These are phyloP conservation scores for Mormyrus hasselquistii DNA, from an alignment of 2,797 vertebrate species.

Conservation along the genomic window DNA sequence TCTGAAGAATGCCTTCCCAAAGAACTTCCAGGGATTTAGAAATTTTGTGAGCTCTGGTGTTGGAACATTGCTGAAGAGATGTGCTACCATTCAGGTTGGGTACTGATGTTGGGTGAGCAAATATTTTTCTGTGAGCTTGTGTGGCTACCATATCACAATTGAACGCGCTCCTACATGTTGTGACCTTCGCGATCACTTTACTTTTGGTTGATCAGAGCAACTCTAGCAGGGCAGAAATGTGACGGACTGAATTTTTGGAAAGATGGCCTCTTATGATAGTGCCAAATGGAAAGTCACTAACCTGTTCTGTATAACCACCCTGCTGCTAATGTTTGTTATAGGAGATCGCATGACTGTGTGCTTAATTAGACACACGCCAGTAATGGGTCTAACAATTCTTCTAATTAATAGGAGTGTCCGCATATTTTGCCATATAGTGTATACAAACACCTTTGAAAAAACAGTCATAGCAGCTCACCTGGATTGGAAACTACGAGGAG, in stretches of 20 bases:
- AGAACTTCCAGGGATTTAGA: not conserved
- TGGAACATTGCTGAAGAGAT: not conserved
- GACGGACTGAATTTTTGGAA: not conserved
- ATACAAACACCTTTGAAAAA: not conserved
- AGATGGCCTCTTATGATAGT: not conserved
- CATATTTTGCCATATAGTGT: not conserved
- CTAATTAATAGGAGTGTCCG: not conserved
- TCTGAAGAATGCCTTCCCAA: not conserved
- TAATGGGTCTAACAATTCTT: not conserved
- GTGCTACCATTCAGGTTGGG: not conserved
- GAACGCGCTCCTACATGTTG: not conserved
- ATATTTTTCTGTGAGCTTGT: not conserved
- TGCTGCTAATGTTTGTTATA: not conserved
- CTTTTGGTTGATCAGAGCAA: not conserved
- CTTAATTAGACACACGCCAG: not conserved
- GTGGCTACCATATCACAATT: not conserved
- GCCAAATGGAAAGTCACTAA: not conserved
- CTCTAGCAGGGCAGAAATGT: not conserved
- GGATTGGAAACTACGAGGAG: constrained; percentile 32
- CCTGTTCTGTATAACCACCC: not conserved
- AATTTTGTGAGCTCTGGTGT: not conserved
- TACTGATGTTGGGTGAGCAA: not conserved
- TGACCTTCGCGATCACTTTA: not conserved
- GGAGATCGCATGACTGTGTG: not conserved
- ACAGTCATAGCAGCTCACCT: constrained; percentile 20